Percentiles rank a stretch among this genome's conserved stretches.
These are phyloP conservation scores for Etheostoma cragini DNA, from an alignment of 2,113 vertebrate genomes.

Conservation along the genomic window DNA sequence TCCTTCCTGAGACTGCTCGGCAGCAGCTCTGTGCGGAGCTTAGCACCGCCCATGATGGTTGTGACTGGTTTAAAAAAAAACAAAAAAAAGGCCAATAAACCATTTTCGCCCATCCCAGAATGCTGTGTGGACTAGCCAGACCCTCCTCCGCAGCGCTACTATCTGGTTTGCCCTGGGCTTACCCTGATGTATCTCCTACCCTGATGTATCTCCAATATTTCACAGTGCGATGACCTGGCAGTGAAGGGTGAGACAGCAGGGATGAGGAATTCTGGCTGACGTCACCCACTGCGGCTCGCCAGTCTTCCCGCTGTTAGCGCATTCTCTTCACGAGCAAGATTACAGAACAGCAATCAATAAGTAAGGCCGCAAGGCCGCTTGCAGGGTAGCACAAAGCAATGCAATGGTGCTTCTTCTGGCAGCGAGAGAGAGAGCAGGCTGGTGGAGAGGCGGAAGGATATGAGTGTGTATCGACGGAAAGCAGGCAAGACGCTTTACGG, in stretches of 20 bases:
- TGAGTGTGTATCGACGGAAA: conserved; percentile 52
- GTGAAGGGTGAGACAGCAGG: conserved; percentile 57
- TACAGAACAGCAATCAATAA: conserved; percentile 69
- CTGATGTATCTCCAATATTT: too few relatives aligned
- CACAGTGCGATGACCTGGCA: conserved; percentile 18
- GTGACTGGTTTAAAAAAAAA: too few relatives aligned
- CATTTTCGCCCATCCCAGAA: too few relatives aligned
- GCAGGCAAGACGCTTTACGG: conserved; percentile 38
- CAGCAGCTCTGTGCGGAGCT: too few relatives aligned
- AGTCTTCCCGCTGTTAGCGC: conserved; percentile 5
- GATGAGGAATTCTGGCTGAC: conserved; percentile 36
- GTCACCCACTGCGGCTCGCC: conserved; percentile 14
- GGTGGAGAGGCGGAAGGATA: conserved; percentile 41
- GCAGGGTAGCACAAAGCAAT: conserved; percentile 17
- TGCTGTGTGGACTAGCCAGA: too few relatives aligned
- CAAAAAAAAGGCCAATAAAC: too few relatives aligned
- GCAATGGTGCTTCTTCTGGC: conserved; percentile 7
- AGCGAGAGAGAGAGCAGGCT: conserved; percentile 38
- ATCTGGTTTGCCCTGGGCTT: background rate
- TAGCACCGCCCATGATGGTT: too few relatives aligned
- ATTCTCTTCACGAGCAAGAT: conserved; percentile 30
- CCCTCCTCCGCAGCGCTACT: too few relatives aligned
- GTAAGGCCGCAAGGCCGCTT: conserved; percentile 10
- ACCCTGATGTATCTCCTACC: background rate
- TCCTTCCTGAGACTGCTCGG: too few relatives aligned